A percentile compares a stretch with the other conserved stretches of the same genome.
Evolutionary conservation across 2,113 vertebrate species (phyloP).

Genomic region (Lepus europaeus): DNA sequence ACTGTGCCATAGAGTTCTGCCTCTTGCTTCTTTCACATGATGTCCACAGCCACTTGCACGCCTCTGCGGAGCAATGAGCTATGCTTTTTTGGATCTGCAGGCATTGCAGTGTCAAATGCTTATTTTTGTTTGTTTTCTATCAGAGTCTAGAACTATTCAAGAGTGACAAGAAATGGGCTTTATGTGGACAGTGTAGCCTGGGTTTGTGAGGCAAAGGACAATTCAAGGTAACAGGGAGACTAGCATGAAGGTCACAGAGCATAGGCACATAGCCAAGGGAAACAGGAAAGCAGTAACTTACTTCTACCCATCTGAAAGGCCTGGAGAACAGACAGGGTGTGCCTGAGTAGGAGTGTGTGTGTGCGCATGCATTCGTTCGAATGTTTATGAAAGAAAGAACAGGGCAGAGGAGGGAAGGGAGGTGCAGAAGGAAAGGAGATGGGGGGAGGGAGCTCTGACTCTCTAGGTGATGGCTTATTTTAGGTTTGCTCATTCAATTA

Average conservation of each 20-base stretch:
- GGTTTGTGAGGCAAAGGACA: not conserved
- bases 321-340: not conserved
- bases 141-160: not conserved
- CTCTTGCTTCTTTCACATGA: not conserved
- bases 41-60: no score
- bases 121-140: not conserved
- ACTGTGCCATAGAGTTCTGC: not conserved
- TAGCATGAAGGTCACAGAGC: not conserved
- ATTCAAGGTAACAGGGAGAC: not conserved
- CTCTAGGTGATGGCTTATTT: not conserved
- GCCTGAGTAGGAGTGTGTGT: not conserved
- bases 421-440: accelerated
- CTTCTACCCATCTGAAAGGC: not conserved
- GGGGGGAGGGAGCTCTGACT: no score
- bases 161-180: not conserved
- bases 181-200: not conserved
- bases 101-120: not conserved
- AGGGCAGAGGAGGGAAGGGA: accelerated
- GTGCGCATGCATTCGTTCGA: not conserved
- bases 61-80: not conserved
- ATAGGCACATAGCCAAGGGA: not conserved
- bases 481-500: not conserved
- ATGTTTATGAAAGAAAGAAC: no score
- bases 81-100: not conserved
- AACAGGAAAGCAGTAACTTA: not conserved